Percentiles rank a stretch among this genome's conserved stretches.
Conservation (phyloP, 2,888 invertebrate genomes). For the Elmis aenea region DNA sequence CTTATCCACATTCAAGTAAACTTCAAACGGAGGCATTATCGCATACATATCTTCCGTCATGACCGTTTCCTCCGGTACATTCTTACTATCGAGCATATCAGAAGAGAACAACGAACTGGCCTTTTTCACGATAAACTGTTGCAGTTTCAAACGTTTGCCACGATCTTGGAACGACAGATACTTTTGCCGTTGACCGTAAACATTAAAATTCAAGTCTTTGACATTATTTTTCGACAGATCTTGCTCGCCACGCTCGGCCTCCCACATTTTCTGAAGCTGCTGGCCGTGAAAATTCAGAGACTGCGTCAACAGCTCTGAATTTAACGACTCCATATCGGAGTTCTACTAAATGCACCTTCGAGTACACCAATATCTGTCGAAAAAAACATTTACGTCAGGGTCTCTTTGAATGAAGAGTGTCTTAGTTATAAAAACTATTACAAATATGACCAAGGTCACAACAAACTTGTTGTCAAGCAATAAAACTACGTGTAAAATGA, state of each 20-base stretch:
- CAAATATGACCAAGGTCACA: too few relatives aligned
- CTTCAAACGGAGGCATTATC: constrained; percentile 82
- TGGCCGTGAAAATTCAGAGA: constrained; percentile 82
- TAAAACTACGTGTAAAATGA: too few relatives aligned
- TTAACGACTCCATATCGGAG: constrained; percentile 49
- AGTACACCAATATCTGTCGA: too few relatives aligned
- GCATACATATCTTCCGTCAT: constrained; percentile 64
- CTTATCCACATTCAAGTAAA: constrained; percentile 76
- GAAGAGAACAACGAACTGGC: constrained; percentile 69
- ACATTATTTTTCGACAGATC: constrained; percentile 61
- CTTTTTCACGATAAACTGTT: constrained; percentile 84
- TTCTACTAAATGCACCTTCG: too few relatives aligned
- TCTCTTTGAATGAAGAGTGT: too few relatives aligned
- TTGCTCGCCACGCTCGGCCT: constrained; percentile 73
- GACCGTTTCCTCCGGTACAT: constrained; percentile 49
- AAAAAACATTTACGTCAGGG: too few relatives aligned
- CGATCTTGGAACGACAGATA: constrained; percentile 79
- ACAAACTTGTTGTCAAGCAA: too few relatives aligned
- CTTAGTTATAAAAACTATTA: too few relatives aligned
- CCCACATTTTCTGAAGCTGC: constrained; percentile 84
- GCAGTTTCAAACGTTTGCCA: constrained; percentile 75
- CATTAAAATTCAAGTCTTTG: constrained; percentile 63
- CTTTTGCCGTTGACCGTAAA: constrained; percentile 75
- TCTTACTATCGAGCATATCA: constrained; percentile 49
- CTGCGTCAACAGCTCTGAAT: constrained; percentile 58